phyloP scores from a whole-genome alignment of 1,140 invertebrate genomes.

The Heliconius melpomene region DNA sequence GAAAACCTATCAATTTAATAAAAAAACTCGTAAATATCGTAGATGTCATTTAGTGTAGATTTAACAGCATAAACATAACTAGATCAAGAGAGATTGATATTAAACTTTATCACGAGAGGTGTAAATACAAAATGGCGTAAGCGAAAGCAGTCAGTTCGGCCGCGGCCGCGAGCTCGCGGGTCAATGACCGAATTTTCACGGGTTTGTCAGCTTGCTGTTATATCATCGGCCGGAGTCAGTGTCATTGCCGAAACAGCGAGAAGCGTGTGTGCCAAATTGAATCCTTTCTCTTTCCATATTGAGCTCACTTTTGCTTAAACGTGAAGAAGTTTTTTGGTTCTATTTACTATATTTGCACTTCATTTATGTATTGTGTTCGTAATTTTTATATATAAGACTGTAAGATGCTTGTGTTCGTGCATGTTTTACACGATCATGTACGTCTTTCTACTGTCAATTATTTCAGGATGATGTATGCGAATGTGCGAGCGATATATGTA shows the following conservation, averaged over 20 bases:
- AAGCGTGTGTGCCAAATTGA: constrained; percentile 56
- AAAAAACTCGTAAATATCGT: too few relatives aligned
- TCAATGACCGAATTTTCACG: constrained; percentile 82
- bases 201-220: constrained; percentile 82
- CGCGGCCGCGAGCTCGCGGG: constrained; percentile 63
- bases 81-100: constrained; percentile 48
- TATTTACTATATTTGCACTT: constrained; percentile 53
- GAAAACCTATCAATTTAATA: too few relatives aligned
- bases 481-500: neutral
- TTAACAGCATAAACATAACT: constrained; percentile 62
- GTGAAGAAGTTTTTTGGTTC: constrained; percentile 47
- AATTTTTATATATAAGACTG: constrained; percentile 33
- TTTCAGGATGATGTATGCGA: constrained; percentile 17
- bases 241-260: constrained; percentile 80
- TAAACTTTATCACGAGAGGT: constrained; percentile 56
- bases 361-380: constrained; percentile 41
- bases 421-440: constrained; percentile 25
- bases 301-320: constrained; percentile 56
- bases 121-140: constrained; percentile 72
- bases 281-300: constrained; percentile 56
- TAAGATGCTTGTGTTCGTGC: constrained; percentile 29
- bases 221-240: constrained; percentile 81
- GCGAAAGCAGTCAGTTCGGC: constrained; percentile 55
- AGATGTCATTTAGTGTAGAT: constrained; percentile 53
- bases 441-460: constrained; percentile 22